These are phyloP conservation scores for Rhinichthys klamathensis DNA, from an alignment of 2,113 vertebrate species.

Conservation along the genomic window DNA sequence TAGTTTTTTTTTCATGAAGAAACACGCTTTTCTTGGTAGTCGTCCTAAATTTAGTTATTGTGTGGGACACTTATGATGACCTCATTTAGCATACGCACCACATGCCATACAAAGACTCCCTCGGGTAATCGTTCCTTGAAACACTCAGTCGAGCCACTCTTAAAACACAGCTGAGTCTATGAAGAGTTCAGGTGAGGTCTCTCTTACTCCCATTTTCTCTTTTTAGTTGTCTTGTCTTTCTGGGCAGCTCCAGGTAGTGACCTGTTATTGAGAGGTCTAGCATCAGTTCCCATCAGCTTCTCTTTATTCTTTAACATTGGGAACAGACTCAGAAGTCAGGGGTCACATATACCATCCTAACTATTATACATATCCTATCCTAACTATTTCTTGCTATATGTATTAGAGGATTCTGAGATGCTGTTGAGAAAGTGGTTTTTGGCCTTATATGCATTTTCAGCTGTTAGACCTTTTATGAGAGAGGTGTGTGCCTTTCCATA, in stretches of 20 bases:
- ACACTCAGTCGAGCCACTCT: constrained; percentile 26
- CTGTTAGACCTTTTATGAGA: too few species aligned
- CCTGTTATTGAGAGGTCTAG: constrained; percentile 11
- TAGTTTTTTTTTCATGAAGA: not conserved
- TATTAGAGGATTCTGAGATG: constrained; percentile 4
- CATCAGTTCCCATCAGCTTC: constrained; percentile 8
- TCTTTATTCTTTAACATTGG: not conserved
- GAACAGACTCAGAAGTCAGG: not conserved
- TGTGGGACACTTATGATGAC: constrained; percentile 1
- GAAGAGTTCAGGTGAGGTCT: constrained; percentile 31
- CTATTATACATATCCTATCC: too few species aligned
- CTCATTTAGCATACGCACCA: constrained; percentile 19
- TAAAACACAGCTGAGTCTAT: constrained; percentile 43
- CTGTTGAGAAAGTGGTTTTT: not conserved
- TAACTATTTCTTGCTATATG: not conserved
- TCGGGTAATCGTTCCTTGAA: constrained; percentile 26
- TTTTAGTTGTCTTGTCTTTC: constrained; percentile 16
- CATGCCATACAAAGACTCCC: constrained; percentile 28
- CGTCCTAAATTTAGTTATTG: not conserved
- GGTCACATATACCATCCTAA: not conserved
- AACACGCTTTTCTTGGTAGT: not conserved
- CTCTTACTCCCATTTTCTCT: not conserved
- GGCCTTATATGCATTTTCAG: too few species aligned
- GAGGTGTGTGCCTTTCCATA: too few species aligned
- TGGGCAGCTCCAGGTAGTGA: constrained; percentile 17